These are phyloP conservation scores for Dromas ardeola DNA, from an alignment of 2,113 vertebrate species.

Conservation along the genomic window DNA sequence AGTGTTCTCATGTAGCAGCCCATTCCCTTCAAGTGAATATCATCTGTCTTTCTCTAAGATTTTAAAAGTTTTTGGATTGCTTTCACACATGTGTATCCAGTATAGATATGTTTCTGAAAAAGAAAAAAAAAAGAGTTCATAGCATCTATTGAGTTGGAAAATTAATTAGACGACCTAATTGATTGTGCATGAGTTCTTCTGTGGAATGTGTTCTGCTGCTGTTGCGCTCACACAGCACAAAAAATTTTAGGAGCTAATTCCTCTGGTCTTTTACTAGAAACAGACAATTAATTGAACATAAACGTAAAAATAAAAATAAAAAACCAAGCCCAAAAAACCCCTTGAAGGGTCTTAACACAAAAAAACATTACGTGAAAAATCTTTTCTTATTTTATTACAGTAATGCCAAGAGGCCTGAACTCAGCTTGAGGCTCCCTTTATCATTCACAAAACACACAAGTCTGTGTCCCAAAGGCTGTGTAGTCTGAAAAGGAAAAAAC, in stretches of 20 bases:
- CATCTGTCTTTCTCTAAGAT: neutral
- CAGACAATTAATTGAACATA: neutral
- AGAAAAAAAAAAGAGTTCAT: slow-evolving; percentile 18
- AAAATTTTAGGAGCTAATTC: slow-evolving; percentile 34
- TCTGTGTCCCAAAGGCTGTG: neutral
- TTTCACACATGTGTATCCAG: slow-evolving; percentile 32
- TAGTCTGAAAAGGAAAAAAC: slow-evolving; percentile 40
- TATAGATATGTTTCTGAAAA: slow-evolving; percentile 14
- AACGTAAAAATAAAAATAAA: neutral
- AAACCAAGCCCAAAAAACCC: neutral
- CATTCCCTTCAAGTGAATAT: neutral
- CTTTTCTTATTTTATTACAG: neutral
- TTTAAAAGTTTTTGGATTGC: slow-evolving; percentile 20
- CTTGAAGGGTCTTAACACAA: neutral
- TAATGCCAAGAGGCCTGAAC: neutral
- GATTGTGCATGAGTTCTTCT: slow-evolving; percentile 70
- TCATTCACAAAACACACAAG: neutral
- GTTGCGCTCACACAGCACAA: neutral
- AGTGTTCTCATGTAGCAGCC: neutral
- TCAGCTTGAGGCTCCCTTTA: neutral
- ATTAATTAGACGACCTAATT: slow-evolving; percentile 72
- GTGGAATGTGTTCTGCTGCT: slow-evolving; percentile 69
- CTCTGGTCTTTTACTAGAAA: neutral
- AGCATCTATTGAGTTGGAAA: slow-evolving; percentile 71
- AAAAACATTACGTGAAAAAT: neutral